Evolutionary conservation across 1,140 invertebrate genomes (phyloP).

Genomic region (Lysiphlebus fabarum): DNA sequence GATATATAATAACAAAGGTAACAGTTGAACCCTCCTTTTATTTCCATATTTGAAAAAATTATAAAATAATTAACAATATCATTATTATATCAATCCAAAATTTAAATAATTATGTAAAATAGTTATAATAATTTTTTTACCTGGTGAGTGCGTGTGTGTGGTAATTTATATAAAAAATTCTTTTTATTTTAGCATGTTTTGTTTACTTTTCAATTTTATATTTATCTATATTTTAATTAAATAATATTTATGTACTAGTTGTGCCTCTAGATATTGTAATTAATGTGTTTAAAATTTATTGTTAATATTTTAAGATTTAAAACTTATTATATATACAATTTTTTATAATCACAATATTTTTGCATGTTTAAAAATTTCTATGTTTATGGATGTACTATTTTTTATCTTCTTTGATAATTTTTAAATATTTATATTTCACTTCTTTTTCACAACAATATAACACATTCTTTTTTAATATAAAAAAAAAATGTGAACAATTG

Average conservation of each 20-base stretch:
- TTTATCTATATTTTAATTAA: slow-evolving; percentile 17
- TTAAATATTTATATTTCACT: too few species aligned
- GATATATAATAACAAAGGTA: slow-evolving; percentile 53
- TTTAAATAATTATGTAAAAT: slow-evolving; percentile 16
- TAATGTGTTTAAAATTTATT: neutral
- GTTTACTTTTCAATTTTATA: slow-evolving; percentile 18
- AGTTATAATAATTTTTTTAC: slow-evolving; percentile 31
- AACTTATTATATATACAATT: too few species aligned
- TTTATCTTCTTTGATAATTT: too few species aligned
- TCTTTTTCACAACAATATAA: too few species aligned
- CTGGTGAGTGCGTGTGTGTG: slow-evolving; percentile 35
- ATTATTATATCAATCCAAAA: neutral
- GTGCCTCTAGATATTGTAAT: neutral
- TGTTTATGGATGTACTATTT: too few species aligned
- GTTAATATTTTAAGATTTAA: neutral
- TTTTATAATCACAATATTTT: too few species aligned
- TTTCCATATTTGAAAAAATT: too few species aligned
- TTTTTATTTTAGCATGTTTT: slow-evolving; percentile 22
- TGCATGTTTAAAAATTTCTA: too few species aligned
- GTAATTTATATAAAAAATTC: slow-evolving; percentile 16
- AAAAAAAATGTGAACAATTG: too few species aligned
- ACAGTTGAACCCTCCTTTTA: slow-evolving; percentile 55
- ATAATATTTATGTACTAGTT: neutral
- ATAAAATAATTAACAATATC: neutral
- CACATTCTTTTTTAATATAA: too few species aligned